Evolutionary conservation across 1,140 invertebrate genomes (phyloP), one percentile per base, ranked within the genome.

Genomic region (Ridgeia piscesae): DNA sequence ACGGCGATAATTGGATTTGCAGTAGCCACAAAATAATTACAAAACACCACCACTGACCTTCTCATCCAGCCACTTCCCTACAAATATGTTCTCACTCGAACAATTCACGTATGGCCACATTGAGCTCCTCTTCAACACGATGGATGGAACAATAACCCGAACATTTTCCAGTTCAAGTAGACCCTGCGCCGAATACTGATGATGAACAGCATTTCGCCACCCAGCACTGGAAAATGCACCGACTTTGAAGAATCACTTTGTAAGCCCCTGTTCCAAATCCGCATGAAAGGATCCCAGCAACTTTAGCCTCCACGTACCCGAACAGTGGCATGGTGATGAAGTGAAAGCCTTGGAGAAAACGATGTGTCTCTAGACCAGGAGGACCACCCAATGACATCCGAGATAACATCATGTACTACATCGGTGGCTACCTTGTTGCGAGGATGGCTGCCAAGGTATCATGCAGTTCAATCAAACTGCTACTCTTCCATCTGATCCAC

Each of bases 81-180:
- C 77, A 48, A 1, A 17, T 93, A 93, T 91, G 58, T 93, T n/a
- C 88, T 91, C 9, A 95, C 94, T 0, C 95, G 95, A 92, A 96
- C n/a, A 95, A 93, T 92, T 96, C 8, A 94, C 94, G 33, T 95
- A 96, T 93, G 95, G 96, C 93, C 95, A 96, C 92, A 34, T 96
- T 21, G 95, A 96, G 94, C 91, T 95, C 48, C 95, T 96, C 92
- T 96, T 96, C 92, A 92, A 94, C n/a, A 89, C 33, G 1, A 94
- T 96, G 95, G 95, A 2, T 94, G 93, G 92, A 96, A 95, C 92
- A 95, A 96, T 92, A 96, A 96, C 93, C 95, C 95, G 14, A 94
- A 94, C 33, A 92, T 92, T 33, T 92, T 91, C 35, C 94, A 96
- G 92, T 95, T 96, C 93, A 93, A 93, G 92, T 35, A 90, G 91